Evolutionary conservation across 2,113 vertebrate genomes (phyloP).

Genomic region (Chlorocebus sabaeus): DNA sequence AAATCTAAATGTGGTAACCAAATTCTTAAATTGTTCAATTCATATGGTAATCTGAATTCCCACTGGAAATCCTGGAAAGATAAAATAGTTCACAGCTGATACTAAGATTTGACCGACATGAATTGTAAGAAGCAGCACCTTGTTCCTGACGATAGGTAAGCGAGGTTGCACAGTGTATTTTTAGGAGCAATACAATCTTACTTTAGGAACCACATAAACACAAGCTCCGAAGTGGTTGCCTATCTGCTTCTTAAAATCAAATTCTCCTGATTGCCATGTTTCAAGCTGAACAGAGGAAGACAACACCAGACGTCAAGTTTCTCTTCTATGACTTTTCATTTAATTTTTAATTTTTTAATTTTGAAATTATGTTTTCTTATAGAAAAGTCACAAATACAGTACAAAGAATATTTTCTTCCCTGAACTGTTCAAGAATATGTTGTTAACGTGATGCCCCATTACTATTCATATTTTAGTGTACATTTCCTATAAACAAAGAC

Average conservation of each 20-base stretch:
- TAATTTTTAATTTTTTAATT: not conserved
- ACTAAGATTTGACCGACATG: not conserved
- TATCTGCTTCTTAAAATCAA: not conserved
- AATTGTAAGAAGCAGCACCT: not conserved
- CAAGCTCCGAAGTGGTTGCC: not conserved
- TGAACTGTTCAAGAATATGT: not conserved
- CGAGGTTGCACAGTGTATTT: not conserved
- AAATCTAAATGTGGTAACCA: not conserved
- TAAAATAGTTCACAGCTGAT: not conserved
- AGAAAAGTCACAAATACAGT: not conserved
- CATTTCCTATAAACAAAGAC: not conserved
- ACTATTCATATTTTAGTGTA: too few relatives aligned
- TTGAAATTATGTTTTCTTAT: not conserved
- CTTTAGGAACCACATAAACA: not conserved
- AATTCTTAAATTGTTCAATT: not conserved
- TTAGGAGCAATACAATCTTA: not conserved
- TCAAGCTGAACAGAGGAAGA: not conserved
- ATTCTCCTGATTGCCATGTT: not conserved
- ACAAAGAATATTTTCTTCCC: not conserved
- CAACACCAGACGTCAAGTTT: not conserved
- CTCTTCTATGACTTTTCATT: not conserved
- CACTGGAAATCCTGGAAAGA: not conserved
- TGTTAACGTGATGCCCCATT: not conserved
- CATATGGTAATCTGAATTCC: not conserved
- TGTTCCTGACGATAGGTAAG: not conserved